Evolutionary conservation across 2,113 vertebrate genomes (phyloP).

Genomic region (Anolis sagrei): DNA sequence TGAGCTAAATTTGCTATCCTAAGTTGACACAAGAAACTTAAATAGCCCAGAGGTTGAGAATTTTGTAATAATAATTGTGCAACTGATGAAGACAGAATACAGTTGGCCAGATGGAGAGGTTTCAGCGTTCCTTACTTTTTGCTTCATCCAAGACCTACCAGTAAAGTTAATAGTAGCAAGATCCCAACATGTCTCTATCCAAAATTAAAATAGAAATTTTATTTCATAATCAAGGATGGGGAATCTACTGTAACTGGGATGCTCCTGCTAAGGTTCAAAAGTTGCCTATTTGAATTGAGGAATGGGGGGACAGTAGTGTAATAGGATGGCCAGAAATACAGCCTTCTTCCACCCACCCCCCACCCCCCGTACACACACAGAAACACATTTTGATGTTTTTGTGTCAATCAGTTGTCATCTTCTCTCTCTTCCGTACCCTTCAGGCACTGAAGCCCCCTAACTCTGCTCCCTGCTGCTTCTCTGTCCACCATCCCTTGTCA

Average conservation of each 20-base stretch:
- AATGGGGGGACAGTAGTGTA: not conserved
- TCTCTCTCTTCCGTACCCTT: too few species aligned
- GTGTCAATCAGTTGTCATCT: too few species aligned
- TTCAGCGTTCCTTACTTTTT: not conserved
- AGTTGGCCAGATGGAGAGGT: slow-evolving; percentile 25
- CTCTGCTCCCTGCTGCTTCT: too few species aligned
- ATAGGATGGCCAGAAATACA: not conserved
- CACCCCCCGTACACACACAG: too few species aligned
- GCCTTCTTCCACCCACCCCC: not conserved
- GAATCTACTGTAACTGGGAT: not conserved
- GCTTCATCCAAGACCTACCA: not conserved
- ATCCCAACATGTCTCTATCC: rapidly evolving
- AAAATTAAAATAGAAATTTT: not conserved
- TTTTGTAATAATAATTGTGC: not conserved
- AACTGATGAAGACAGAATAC: not conserved
- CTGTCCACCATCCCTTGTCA: too few species aligned
- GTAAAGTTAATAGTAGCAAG: rapidly evolving
- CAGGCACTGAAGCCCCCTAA: too few species aligned
- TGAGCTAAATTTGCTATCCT: not conserved
- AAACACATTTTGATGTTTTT: too few species aligned
- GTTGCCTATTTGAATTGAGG: not conserved
- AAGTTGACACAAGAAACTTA: slow-evolving; percentile 12
- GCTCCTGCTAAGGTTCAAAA: not conserved
- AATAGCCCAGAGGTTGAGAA: not conserved
- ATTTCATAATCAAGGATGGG: not conserved